Conservation (phyloP, 2,888 invertebrate species). For the Camponotus fellah region DNA sequence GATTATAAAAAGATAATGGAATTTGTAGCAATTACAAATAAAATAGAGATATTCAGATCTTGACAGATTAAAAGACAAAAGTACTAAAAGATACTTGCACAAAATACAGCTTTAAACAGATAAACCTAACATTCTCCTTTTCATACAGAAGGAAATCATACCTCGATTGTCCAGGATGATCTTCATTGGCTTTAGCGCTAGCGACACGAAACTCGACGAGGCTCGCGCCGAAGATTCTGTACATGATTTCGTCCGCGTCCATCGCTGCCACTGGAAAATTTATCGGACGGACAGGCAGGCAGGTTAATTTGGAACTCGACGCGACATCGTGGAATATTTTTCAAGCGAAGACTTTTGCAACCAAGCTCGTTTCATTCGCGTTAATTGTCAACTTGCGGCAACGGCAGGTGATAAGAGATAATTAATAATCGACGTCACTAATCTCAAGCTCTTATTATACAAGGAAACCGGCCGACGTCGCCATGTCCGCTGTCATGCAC, state of each 20-base stretch:
- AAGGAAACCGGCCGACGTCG: constrained; percentile 2
- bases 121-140: not conserved
- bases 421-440: not conserved
- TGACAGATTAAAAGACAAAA: not conserved
- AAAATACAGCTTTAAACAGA: not conserved
- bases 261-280: constrained; percentile 60
- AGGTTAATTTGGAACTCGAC: constrained; percentile 31
- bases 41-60: not conserved
- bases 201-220: not conserved
- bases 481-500: constrained; percentile 22
- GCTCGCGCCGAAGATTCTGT: constrained; percentile 75
- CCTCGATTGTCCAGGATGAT: constrained; percentile 68
- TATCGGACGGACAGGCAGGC: not conserved
- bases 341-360: not conserved
- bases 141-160: not conserved
- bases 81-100: not conserved
- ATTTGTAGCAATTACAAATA: not conserved
- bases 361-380: not conserved
- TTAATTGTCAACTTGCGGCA: not conserved
- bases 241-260: constrained; percentile 75
- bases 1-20: not conserved
- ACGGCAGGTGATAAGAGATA: not conserved
- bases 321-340: not conserved
- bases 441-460: constrained; percentile 13
- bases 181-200: constrained; percentile 62